Base-by-base conservation (phyloP, 2,797 vertebrate genomes). In the Sebastes iracundus region DNA sequence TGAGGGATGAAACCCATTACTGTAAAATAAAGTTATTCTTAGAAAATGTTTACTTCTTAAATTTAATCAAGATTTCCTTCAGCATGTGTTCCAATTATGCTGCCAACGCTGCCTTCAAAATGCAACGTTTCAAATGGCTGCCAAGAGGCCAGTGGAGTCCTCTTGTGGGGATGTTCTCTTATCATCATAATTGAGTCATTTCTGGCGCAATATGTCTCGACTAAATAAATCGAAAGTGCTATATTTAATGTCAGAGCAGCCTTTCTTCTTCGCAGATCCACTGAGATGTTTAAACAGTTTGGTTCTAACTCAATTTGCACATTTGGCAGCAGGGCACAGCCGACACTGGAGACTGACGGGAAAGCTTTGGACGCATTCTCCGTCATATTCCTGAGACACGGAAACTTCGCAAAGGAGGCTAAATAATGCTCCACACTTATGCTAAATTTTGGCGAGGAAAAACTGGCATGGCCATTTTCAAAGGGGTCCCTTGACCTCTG, bases 1-100 rank as follows among this genome's bases (percentile, higher is more conserved):
- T 18, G 83, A 90, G 68, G 85, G 83, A 93, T 90, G 87, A 91
- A 91, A 79, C 79, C 87, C 78, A 91, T 91, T 91, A 89, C 80
- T 80, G 81, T 85, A 87, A 88, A 91, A 92, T 92, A 90, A 92
- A 92, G 92, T 94, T 94, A 91, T 94, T 94, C 90, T 94, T 90
- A 89, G 90, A 86, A 91, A 90, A 91, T 94, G 88, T 94, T 92
- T 89, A 90, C 78, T 80, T 89, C 71, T 81, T 60, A 66, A 88
- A 87, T 90, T 85, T 77, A 89, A 93, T 92, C 85, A 91, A 84
- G 91, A 78, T 88, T 89, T 87, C 81, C 71, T 63, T 85, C 84
- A 90, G 60, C 77, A 10, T 86, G 81, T 22, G 53, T 65, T 88
- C 77, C 85, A 91, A 61, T 87, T 64, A 73, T 20, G 9, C 80